A percentile compares a stretch with the other conserved stretches of the same genome.
These are phyloP conservation scores for Stichopus chloronotus DNA, from an alignment of 35 echinoderm and acorn worm species.

Conservation along the genomic window DNA sequence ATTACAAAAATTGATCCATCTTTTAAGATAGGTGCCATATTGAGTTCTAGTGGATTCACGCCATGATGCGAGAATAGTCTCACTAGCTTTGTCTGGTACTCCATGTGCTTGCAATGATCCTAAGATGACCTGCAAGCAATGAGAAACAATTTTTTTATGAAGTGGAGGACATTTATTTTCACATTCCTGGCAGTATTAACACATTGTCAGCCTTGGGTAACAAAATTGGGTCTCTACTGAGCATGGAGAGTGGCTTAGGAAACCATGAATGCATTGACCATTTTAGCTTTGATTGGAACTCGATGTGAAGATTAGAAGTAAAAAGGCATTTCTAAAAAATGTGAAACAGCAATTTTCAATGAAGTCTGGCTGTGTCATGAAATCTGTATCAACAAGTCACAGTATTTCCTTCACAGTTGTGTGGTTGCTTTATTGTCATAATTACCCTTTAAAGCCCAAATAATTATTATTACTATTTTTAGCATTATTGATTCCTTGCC, in stretches of 20 bases:
- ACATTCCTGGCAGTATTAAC: background rate
- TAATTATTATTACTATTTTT: no score
- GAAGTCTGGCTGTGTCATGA: no score
- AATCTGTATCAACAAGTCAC: no score
- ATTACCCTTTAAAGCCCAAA: no score
- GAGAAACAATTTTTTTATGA: slow-evolving; percentile 10
- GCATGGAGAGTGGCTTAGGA: background rate
- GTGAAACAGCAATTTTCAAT: no score
- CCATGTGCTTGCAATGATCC: slow-evolving; percentile 4
- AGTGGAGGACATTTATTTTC: slow-evolving; percentile 14
- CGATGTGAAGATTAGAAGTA: no score
- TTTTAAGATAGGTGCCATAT: slow-evolving; percentile 54
- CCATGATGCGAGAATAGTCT: slow-evolving; percentile 61
- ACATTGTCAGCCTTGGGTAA: background rate
- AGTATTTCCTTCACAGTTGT: no score
- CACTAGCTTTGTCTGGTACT: slow-evolving; percentile 19
- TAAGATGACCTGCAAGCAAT: slow-evolving; percentile 54
- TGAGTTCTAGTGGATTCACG: slow-evolving; percentile 50
- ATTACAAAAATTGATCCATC: slow-evolving; percentile 58
- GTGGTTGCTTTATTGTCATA: no score
- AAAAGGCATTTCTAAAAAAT: no score
- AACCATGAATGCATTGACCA: slow-evolving; percentile 68
- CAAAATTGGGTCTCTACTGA: slow-evolving; percentile 30
- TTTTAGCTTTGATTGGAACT: no score
- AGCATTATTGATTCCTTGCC: no score